phyloP scores from a whole-genome alignment of 2,113 vertebrate genomes.

The Synodontis membranacea region DNA sequence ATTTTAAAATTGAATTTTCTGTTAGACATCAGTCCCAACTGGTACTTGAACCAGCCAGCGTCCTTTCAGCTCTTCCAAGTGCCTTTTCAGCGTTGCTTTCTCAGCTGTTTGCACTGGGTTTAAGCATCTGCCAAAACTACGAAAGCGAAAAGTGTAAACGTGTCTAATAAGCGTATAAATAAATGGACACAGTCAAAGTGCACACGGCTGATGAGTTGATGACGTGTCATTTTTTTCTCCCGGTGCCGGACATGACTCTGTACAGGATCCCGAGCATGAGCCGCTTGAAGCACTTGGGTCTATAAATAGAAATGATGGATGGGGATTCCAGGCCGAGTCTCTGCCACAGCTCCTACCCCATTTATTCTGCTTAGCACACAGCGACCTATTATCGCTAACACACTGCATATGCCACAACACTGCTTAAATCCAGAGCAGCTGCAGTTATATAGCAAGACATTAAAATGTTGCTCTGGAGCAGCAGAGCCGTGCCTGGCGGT shows the following conservation, averaged over 20 bases:
- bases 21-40: not conserved
- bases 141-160: not conserved
- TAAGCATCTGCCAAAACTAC: not conserved
- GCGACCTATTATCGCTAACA: slow-evolving; percentile 39
- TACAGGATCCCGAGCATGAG: slow-evolving; percentile 25
- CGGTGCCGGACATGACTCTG: not conserved
- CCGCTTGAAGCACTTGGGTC: slow-evolving; percentile 49
- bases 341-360: slow-evolving; percentile 48
- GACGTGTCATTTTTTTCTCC: not conserved
- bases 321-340: slow-evolving; percentile 39
- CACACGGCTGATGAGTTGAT: not conserved
- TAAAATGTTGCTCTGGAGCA: not conserved
- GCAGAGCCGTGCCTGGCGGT: not conserved
- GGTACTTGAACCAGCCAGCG: not conserved
- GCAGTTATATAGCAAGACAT: not conserved
- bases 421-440: not conserved
- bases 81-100: not conserved
- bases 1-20: not conserved
- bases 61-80: not conserved
- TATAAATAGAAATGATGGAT: slow-evolving; percentile 60
- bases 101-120: not conserved
- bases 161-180: not conserved
- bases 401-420: slow-evolving; percentile 27
- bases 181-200: not conserved
- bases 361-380: slow-evolving; percentile 41